Evolutionary conservation across 1,140 invertebrate genomes (phyloP).

Genomic region (Euura lappo): DNA sequence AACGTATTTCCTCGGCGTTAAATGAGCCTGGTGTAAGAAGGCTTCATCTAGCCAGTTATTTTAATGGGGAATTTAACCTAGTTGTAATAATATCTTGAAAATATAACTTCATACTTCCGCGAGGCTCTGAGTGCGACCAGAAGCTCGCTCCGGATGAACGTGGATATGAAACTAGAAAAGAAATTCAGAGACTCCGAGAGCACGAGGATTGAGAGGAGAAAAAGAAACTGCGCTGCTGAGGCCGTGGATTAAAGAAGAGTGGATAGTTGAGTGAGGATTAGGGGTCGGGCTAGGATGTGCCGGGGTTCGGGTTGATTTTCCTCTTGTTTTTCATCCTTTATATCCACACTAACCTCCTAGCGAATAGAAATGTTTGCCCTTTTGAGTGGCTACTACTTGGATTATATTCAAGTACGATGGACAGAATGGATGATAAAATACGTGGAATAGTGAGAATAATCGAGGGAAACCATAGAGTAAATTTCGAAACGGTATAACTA

Average conservation of each 20-base stretch:
- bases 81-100: background rate
- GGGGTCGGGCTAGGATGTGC: background rate
- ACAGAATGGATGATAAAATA: too few relatives aligned
- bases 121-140: too few relatives aligned
- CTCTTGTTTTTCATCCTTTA: background rate
- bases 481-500: too few relatives aligned
- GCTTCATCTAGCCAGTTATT: background rate
- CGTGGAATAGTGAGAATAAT: too few relatives aligned
- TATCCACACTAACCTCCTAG: too few relatives aligned
- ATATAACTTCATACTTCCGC: background rate
- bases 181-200: too few relatives aligned
- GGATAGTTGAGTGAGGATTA: slow-evolving; percentile 7
- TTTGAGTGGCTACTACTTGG: too few relatives aligned
- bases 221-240: background rate
- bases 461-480: too few relatives aligned
- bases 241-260: background rate
- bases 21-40: background rate
- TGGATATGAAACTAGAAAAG: too few relatives aligned
- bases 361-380: too few relatives aligned
- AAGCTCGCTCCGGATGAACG: too few relatives aligned
- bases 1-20: background rate
- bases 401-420: too few relatives aligned
- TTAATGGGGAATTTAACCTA: slow-evolving; percentile 4
- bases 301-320: background rate
- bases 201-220: background rate